Evolutionary conservation across 2,797 vertebrate species (phyloP).

Genomic region (Ambastaia sidthimunki): DNA sequence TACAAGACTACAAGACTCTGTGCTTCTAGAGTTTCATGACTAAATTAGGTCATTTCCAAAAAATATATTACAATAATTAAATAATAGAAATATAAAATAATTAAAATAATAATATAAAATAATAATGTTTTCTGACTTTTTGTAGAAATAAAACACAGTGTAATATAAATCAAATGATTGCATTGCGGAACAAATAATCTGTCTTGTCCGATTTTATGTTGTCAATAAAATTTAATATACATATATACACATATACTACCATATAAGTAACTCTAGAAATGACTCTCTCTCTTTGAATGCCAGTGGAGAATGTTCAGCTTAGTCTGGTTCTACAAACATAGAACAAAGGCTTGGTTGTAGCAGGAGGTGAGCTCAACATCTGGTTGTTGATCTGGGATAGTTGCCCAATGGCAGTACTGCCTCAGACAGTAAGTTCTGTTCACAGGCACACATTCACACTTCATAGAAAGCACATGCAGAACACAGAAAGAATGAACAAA

Average conservation of each 20-base stretch:
- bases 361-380: slow-evolving; percentile 91
- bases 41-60: no score
- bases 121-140: no score
- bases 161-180: neutral
- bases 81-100: no score
- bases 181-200: neutral
- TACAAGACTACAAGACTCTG: no score
- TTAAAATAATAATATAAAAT: no score
- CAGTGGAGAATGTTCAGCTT: slow-evolving; percentile 95
- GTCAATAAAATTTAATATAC: slow-evolving; percentile 17
- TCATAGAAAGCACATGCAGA: slow-evolving; percentile 51
- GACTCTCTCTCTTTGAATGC: slow-evolving; percentile 41
- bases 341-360: slow-evolving; percentile 94
- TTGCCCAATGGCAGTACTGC: slow-evolving; percentile 85
- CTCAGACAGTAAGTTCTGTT: slow-evolving; percentile 87
- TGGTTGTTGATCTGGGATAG: slow-evolving; percentile 90
- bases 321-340: slow-evolving; percentile 93
- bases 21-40: no score
- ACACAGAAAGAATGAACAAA: slow-evolving; percentile 47
- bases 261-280: neutral
- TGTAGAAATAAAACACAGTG: neutral
- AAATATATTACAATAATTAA: no score
- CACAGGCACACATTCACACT: slow-evolving; percentile 54
- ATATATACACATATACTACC: slow-evolving; percentile 10
- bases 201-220: neutral